Conservation (phyloP, 2,797 vertebrate species). For the Paedocypris micromegethes region DNA sequence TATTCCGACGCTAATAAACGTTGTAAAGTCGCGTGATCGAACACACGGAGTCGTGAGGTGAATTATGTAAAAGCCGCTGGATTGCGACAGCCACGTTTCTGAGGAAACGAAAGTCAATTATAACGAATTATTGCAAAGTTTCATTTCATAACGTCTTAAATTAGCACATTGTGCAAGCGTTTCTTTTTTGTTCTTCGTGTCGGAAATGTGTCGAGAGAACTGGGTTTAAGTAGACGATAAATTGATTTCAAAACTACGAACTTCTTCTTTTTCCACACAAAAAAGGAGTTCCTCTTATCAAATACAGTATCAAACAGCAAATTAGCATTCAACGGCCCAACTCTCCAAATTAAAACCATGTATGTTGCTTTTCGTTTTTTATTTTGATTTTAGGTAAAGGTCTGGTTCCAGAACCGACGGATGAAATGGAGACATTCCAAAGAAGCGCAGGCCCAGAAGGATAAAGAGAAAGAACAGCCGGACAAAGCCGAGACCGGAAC, state of each 20-base stretch:
- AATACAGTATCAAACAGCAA: not conserved
- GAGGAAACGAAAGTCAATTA: slow-evolving; percentile 71
- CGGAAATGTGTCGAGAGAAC: not conserved
- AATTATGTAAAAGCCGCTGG: not conserved
- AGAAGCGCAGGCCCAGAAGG: slow-evolving; percentile 94
- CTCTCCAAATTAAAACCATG: not conserved
- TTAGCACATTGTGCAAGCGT: slow-evolving; percentile 12
- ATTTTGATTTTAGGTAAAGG: slow-evolving; percentile 75
- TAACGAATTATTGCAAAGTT: slow-evolving; percentile 48
- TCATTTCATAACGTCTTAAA: slow-evolving; percentile 23
- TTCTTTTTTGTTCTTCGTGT: slow-evolving; percentile 1
- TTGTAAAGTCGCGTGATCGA: not conserved
- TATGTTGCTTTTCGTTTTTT: not conserved
- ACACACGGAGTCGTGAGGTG: not conserved
- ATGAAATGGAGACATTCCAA: slow-evolving; percentile 99
- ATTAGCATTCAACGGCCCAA: not conserved
- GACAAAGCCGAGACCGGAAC: slow-evolving; percentile 66
- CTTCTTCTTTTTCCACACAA: no score
- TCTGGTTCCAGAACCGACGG: slow-evolving; percentile 94
- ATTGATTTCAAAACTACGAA: slow-evolving; percentile 4
- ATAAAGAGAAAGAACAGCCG: slow-evolving; percentile 84
- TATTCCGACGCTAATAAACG: not conserved
- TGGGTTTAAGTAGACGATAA: not conserved
- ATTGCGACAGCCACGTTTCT: slow-evolving; percentile 61
- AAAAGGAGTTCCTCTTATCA: no score